These are phyloP conservation scores for Drosophila anomelani DNA, from an alignment of 2,888 invertebrate species.

Conservation along the genomic window DNA sequence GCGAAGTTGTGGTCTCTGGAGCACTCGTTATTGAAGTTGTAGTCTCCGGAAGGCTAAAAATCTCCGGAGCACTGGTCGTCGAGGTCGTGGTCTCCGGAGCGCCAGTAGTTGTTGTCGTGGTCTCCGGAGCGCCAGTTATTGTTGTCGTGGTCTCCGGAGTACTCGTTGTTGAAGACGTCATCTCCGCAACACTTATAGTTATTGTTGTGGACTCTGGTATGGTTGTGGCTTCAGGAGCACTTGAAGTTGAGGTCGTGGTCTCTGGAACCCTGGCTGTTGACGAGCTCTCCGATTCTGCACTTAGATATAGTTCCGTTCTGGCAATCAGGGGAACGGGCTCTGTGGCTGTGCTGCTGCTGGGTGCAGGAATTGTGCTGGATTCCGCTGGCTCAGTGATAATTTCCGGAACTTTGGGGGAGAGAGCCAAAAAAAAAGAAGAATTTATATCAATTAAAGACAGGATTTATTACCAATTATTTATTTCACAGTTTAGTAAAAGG, in stretches of 20 bases:
- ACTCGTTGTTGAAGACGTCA: neutral
- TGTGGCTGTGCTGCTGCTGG: neutral
- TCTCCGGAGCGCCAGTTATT: neutral
- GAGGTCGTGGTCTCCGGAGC: conserved; percentile 6
- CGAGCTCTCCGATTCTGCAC: neutral
- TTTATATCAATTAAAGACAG: neutral
- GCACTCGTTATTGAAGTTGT: neutral
- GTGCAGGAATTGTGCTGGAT: neutral
- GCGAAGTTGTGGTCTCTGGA: neutral
- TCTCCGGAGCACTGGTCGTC: neutral
- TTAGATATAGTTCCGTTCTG: neutral
- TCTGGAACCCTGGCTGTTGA: neutral
- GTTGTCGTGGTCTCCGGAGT: neutral
- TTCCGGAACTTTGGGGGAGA: neutral
- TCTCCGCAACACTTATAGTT: conserved; percentile 28
- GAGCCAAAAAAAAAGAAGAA: neutral
- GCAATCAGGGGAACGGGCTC: conserved; percentile 3
- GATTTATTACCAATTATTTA: neutral
- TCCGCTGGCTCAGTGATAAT: conserved; percentile 7
- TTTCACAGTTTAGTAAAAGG: neutral
- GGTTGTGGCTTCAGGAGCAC: neutral
- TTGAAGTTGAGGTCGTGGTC: neutral
- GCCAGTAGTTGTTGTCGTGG: neutral
- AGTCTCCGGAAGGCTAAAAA: neutral
- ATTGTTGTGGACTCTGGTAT: conserved; percentile 19